Base-by-base conservation (phyloP, 2,888 invertebrate genomes). In the Nemoura dubitans region DNA sequence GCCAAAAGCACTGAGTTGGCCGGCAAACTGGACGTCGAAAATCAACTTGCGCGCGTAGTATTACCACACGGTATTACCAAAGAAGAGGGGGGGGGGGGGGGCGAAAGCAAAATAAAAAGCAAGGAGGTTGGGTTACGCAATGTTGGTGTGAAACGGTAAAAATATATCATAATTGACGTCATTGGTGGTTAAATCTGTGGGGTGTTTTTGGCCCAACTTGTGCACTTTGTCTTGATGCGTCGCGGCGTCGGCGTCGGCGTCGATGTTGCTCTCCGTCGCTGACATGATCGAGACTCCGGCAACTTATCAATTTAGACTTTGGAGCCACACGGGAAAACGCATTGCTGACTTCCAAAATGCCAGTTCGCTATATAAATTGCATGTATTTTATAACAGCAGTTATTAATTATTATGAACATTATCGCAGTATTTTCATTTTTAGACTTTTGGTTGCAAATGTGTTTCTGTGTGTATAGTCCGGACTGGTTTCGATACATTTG, bases 161-260 rank as follows among this genome's bases (percentile, higher is more conserved):
- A 59, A 59, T 59, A 59, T 59, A 59, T 59, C 59, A 59, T 59
- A 59, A 59, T 59, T 59, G 59, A 59, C 59, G 59, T 59, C 59
- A 59, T 59, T 59, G 59, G 59, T 21, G 59, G 59, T 3, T 59
- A 59, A 59, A 59, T 59, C 21, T 3, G 59, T 59, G 59, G 59
- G 59, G 59, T 59, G 59, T 59, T 59, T 59, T 59, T 59, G 59
- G 59, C 59, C 59, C 59, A 21, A 1, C 21, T 59, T 59, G 14
- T 59, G 59, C 59, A 59, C 59, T 59, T 59, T 59, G 59, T 59
- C 59, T 59, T 59, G 59, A 59, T 59, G 59, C 59, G 59, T 59
- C 59, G 59, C 59, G 59, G 21, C 21, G 59, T 59, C 59, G 21
- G 59, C 59, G 59, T 59, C 59, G 59, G 21, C 21, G 10, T 59